phyloP scores from a whole-genome alignment of 2,113 vertebrate genomes.

The Ochotona curzoniae region DNA sequence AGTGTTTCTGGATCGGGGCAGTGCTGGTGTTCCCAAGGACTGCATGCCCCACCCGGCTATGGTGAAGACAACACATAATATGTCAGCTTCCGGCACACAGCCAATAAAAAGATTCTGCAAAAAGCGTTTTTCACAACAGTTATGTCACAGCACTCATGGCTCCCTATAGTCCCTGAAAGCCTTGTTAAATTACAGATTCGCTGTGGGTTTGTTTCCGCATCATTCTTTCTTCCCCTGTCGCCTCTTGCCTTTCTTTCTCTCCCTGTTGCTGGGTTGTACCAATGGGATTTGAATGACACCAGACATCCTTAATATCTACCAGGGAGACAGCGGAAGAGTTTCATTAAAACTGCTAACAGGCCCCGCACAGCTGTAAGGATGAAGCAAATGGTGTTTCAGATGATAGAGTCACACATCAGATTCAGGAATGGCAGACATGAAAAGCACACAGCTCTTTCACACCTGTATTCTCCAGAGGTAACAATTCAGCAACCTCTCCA shows the following conservation, averaged over 20 bases:
- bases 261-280: background rate
- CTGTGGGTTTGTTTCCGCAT: background rate
- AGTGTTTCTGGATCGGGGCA: slow-evolving; percentile 37
- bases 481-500: slow-evolving; percentile 35
- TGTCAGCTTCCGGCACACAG: slow-evolving; percentile 30
- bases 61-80: background rate
- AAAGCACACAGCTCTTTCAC: background rate
- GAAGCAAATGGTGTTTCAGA: background rate
- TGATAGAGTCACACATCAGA: slow-evolving; percentile 10
- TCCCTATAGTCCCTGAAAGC: slow-evolving; percentile 60
- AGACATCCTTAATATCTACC: slow-evolving; percentile 26
- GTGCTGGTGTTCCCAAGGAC: background rate
- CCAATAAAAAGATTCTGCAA: slow-evolving; percentile 7
- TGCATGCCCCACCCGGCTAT: background rate
- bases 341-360: background rate
- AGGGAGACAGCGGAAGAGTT: slow-evolving; percentile 48
- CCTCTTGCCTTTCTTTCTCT: slow-evolving; percentile 4
- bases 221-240: slow-evolving; percentile 33
- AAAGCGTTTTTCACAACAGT: slow-evolving; percentile 62
- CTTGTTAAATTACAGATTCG: slow-evolving; percentile 63
- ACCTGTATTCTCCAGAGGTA: slow-evolving; percentile 9
- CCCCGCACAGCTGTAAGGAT: background rate
- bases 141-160: slow-evolving; percentile 43
- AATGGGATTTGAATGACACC: slow-evolving; percentile 16
- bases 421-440: background rate